Evolutionary conservation across 2,888 invertebrate species (phyloP), one percentile per base, ranked within the genome.

Genomic region (Clanis bilineata): DNA sequence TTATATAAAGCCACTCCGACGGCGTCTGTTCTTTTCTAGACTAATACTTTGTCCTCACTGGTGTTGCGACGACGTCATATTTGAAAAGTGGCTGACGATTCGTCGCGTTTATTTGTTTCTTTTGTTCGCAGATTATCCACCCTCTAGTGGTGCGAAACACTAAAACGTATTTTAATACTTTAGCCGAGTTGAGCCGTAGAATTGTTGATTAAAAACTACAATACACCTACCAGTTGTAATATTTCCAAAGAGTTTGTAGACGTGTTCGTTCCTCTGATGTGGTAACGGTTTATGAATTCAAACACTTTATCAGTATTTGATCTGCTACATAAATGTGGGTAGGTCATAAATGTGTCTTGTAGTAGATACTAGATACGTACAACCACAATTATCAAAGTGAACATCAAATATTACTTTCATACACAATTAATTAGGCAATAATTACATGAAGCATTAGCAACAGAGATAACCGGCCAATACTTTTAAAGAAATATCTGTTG

Each of bases 91-190:
- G 78, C 76, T 74, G 73, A 76, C 82, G 72, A 87, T 88, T 90
- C 82, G 88, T 79, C 82, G 79, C 85, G 85, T 86, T 79, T 83
- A 86, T 89, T 86, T 82, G 79, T 70, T 83, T 88, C 89, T 88
- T 88, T 90, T 90, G 89, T 90, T 84, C 74, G 70, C 72, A 64
- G 66, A 78, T 82, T 85, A 86, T 85, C 77, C 78, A 83, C 77
- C 76, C 72, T 74, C 77, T 73, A 69, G 76, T 80, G 77, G 79
- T 77, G 76, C 75, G 75, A 77, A 82, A 83, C 72, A 85, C 80
- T 80, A 83, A 85, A 85, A 83, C 76, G 73, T 82, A 83, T 84
- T 78, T 79, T 75, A 78, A 76, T 76, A 77, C 66, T 64, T 71
- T 65, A 62, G 63, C 63, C 62, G 64, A 62, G 65, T 58, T 55